Conservation (phyloP, 2,888 invertebrate genomes). For the Hydraecia micacea region DNA sequence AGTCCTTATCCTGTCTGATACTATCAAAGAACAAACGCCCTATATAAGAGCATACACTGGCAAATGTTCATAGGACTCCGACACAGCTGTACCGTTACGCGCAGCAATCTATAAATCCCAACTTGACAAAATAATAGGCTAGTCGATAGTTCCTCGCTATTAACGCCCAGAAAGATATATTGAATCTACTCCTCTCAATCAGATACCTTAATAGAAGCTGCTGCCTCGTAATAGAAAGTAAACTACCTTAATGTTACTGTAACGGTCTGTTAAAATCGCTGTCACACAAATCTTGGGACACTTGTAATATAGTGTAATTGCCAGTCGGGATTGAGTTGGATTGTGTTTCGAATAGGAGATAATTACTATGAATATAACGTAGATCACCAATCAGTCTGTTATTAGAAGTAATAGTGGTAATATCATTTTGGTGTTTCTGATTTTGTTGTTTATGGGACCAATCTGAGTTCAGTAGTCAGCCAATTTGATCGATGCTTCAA, state of each 20-base stretch:
- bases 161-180: constrained; percentile 90
- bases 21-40: constrained; percentile 55
- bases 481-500: constrained; percentile 1
- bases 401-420: constrained; percentile 30
- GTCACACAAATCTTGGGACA: constrained; percentile 63
- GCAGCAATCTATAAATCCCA: constrained; percentile 87
- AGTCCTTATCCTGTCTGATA: constrained; percentile 64
- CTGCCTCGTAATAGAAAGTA: constrained; percentile 78
- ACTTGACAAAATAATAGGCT: constrained; percentile 90
- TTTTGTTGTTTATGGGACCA: constrained; percentile 4
- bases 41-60: constrained; percentile 59
- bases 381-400: constrained; percentile 41
- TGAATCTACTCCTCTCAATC: constrained; percentile 87
- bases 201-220: constrained; percentile 87
- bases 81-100: constrained; percentile 82
- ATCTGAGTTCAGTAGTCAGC: background rate
- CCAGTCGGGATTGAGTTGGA: constrained; percentile 50
- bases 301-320: constrained; percentile 62
- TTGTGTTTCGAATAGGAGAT: constrained; percentile 43
- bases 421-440: constrained; percentile 24
- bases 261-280: constrained; percentile 60
- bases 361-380: constrained; percentile 45
- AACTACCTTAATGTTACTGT: constrained; percentile 66
- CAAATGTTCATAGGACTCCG: constrained; percentile 66
- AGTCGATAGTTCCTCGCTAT: constrained; percentile 87